These are phyloP conservation scores for Martes martes DNA, from an alignment of 2,113 vertebrate species.

Conservation along the genomic window DNA sequence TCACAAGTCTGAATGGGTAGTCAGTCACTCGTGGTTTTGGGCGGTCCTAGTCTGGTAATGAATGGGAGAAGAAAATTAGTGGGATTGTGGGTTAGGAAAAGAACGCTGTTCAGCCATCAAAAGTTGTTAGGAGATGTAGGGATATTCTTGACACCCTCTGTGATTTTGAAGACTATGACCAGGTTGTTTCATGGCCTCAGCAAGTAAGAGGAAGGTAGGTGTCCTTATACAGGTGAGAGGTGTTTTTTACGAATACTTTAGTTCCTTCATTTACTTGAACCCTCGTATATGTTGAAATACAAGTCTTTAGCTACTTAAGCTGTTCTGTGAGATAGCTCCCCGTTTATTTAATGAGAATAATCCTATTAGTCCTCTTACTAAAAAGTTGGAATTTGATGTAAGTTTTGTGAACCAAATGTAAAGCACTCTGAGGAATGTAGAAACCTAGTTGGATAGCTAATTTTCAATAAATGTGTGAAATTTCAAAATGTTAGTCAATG, in stretches of 20 bases:
- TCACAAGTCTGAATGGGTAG: not conserved
- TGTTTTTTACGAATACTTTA: not conserved
- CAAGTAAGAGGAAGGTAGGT: not conserved
- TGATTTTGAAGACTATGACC: not conserved
- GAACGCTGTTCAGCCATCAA: not conserved
- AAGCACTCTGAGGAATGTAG: not conserved
- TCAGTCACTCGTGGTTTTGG: not conserved
- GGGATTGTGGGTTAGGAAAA: not conserved
- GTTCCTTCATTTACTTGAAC: not conserved
- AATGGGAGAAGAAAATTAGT: not conserved
- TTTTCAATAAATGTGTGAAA: not conserved
- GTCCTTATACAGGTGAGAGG: not conserved
- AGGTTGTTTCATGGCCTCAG: not conserved
- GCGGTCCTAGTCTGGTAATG: not conserved
- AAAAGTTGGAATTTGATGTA: not conserved
- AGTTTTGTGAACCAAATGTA: not conserved
- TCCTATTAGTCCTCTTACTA: not conserved
- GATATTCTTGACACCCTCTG: not conserved
- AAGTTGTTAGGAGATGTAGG: not conserved
- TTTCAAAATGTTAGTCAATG: not conserved
- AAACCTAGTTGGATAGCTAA: not conserved
- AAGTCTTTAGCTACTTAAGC: constrained; percentile 2
- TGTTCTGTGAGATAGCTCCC: not conserved
- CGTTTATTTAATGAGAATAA: constrained; percentile 8
- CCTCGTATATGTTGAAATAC: not conserved